Conservation (phyloP, 2,113 vertebrate species). For the Leptobrachium leishanense region DNA sequence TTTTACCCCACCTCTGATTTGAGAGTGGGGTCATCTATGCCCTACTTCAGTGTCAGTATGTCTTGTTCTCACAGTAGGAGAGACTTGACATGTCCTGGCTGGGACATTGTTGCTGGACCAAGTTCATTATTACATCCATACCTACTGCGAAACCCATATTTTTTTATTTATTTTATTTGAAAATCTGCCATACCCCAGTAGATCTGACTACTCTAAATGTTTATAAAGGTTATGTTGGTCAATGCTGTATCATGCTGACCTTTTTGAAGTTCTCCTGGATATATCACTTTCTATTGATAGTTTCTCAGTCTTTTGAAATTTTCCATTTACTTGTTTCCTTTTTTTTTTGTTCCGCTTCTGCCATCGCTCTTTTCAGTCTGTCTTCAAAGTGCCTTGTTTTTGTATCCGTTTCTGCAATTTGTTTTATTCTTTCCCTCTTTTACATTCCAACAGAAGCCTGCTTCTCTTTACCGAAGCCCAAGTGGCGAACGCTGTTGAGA, state of each 20-base stretch:
- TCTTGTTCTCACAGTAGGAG: neutral
- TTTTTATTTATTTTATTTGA: neutral
- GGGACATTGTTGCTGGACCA: neutral
- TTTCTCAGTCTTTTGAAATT: neutral
- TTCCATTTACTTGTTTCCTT: neutral
- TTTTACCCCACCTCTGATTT: conserved; percentile 7
- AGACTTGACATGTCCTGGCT: conserved; percentile 5
- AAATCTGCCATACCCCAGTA: neutral
- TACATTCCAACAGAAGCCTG: conserved; percentile 6
- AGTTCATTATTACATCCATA: no score
- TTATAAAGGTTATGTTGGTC: neutral
- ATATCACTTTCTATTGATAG: neutral
- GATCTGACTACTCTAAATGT: neutral
- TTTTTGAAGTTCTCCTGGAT: neutral
- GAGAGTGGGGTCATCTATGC: conserved; percentile 13
- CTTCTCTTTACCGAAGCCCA: neutral
- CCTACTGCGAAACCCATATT: neutral
- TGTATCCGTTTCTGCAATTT: conserved; percentile 28
- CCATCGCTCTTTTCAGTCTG: conserved; percentile 16
- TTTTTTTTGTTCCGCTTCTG: neutral
- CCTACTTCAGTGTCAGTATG: neutral
- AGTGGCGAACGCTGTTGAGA: neutral
- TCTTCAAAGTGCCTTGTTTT: conserved; percentile 51
- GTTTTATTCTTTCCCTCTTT: conserved; percentile 25
- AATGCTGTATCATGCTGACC: conserved; percentile 7